These are phyloP conservation scores for Chymomyza costata DNA, from an alignment of 1,140 invertebrate genomes.

Conservation along the genomic window DNA sequence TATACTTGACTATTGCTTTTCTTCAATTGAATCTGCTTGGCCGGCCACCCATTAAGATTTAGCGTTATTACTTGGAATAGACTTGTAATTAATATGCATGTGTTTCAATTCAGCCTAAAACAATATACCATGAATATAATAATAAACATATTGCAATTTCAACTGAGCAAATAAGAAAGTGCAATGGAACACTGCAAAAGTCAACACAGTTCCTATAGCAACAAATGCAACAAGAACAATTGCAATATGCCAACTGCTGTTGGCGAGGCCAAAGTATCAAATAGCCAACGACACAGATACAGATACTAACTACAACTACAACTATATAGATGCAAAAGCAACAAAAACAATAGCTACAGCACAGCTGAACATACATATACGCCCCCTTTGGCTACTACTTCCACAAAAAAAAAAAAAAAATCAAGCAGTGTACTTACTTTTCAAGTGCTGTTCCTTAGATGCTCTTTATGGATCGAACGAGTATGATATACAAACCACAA, in stretches of 20 bases:
- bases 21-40: too few species aligned
- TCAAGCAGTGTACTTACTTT: too few species aligned
- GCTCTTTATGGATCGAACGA: too few species aligned
- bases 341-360: too few species aligned
- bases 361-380: conserved; percentile 7
- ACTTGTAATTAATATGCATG: conserved; percentile 66
- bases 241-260: conserved; percentile 32
- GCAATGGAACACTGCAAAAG: conserved; percentile 50
- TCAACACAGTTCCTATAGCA: too few species aligned
- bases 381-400: too few species aligned
- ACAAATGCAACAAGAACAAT: conserved; percentile 24
- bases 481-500: too few species aligned
- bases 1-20: too few species aligned
- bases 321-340: conserved; percentile 13
- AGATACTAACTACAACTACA: conserved; percentile 37
- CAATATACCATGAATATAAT: not conserved
- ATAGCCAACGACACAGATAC: conserved; percentile 59
- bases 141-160: conserved; percentile 24
- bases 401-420: too few species aligned
- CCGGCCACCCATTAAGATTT: too few species aligned
- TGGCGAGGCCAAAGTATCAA: conserved; percentile 68
- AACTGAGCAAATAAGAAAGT: conserved; percentile 64
- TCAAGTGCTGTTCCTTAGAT: too few species aligned
- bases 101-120: conserved; percentile 56
- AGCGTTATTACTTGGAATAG: conserved; percentile 36